phyloP scores from a whole-genome alignment of 2,113 vertebrate species.

The Calypte anna region DNA sequence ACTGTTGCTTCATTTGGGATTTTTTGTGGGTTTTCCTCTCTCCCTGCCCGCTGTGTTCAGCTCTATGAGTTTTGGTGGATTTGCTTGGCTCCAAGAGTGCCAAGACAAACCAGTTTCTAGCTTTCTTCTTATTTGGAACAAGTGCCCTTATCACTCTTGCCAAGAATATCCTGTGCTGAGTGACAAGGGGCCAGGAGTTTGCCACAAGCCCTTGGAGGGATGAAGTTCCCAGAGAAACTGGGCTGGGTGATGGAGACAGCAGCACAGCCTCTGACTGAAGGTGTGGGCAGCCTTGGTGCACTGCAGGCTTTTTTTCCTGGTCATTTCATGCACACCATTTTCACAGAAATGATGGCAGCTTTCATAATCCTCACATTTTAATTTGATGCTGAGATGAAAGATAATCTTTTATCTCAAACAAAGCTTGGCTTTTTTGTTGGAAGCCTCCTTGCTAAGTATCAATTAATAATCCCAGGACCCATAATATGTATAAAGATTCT shows the following conservation, averaged over 20 bases:
- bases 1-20: neutral
- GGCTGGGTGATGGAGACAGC: neutral
- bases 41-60: accelerated
- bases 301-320: neutral
- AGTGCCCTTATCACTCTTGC: neutral
- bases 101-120: neutral
- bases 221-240: neutral
- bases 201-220: accelerated
- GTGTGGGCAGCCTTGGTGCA: neutral
- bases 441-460: neutral
- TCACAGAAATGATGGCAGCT: neutral
- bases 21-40: neutral
- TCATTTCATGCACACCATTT: neutral
- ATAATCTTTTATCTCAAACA: neutral
- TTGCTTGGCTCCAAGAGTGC: neutral
- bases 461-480: neutral
- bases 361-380: neutral
- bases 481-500: neutral
- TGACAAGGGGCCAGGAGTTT: conserved; percentile 22
- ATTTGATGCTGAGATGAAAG: neutral
- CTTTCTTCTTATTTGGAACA: conserved; percentile 3
- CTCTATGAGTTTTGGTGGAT: neutral
- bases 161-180: neutral
- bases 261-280: neutral
- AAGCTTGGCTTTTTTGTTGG: neutral